Evolutionary conservation across 2,113 vertebrate genomes (phyloP).

Genomic region (Cromileptes altivelis): DNA sequence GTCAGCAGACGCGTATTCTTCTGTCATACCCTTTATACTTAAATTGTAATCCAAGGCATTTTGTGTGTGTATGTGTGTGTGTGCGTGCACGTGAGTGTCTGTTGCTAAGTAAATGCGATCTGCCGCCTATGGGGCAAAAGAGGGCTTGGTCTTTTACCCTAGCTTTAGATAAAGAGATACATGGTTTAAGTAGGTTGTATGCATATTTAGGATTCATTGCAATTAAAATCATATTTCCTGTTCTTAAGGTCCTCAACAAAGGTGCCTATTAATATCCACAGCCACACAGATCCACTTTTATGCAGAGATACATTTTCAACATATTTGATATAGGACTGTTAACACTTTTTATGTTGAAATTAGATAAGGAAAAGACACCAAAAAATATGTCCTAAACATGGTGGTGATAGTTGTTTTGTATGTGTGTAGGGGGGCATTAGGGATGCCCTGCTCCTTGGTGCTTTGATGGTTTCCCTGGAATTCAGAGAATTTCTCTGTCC

Average conservation of each 20-base stretch:
- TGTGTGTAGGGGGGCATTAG: slow-evolving; percentile 10
- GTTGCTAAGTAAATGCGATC: slow-evolving; percentile 24
- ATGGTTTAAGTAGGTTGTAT: not conserved
- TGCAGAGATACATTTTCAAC: not conserved
- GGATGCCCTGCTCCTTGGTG: slow-evolving; percentile 48
- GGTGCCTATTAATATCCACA: not conserved
- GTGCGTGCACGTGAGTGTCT: slow-evolving; percentile 16
- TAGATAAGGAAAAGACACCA: not conserved
- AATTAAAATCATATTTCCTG: slow-evolving; percentile 10
- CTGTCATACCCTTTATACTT: slow-evolving; percentile 11
- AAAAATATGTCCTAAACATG: not conserved
- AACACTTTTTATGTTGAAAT: not conserved
- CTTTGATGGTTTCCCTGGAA: slow-evolving; percentile 83
- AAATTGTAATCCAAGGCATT: not conserved
- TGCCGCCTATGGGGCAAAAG: not conserved
- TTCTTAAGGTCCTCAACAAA: not conserved
- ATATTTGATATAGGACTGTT: not conserved
- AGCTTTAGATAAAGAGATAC: slow-evolving; percentile 12
- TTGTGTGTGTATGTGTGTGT: not conserved
- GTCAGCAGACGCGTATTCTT: not conserved
- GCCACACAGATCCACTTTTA: not conserved
- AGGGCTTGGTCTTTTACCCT: slow-evolving; percentile 7
- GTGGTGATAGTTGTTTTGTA: not conserved
- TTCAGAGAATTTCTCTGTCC: slow-evolving; percentile 71
- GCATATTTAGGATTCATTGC: not conserved